Evolutionary conservation across 2,888 invertebrate genomes (phyloP).

Genomic region (Pherbina coryleti): DNA sequence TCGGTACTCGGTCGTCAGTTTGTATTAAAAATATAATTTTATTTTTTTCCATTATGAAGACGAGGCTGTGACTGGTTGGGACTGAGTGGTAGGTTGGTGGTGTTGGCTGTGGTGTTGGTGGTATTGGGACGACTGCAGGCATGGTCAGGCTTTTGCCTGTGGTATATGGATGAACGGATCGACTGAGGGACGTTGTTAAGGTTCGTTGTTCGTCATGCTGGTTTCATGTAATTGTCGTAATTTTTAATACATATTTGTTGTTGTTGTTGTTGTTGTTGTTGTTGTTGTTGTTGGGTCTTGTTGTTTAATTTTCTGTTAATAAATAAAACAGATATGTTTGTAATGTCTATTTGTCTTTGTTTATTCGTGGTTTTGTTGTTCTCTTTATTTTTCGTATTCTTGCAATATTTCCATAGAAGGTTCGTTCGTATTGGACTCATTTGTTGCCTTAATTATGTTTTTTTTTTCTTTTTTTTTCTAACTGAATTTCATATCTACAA

Average conservation of each 20-base stretch:
- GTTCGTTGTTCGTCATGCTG: slow-evolving; percentile 51
- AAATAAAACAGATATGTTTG: slow-evolving; percentile 31
- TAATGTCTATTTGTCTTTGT: slow-evolving; percentile 1
- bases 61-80: neutral
- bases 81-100: neutral
- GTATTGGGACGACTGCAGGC: too few relatives aligned
- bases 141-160: too few relatives aligned
- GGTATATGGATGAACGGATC: neutral
- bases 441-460: neutral
- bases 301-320: slow-evolving; percentile 24
- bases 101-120: too few relatives aligned
- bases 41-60: slow-evolving; percentile 9
- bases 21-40: neutral
- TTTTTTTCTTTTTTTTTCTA: neutral
- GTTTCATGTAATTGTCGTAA: slow-evolving; percentile 41
- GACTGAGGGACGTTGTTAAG: slow-evolving; percentile 7
- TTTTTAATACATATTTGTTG: slow-evolving; percentile 20
- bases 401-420: neutral
- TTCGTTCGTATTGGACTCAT: neutral
- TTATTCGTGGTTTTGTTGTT: slow-evolving; percentile 11
- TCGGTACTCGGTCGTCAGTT: neutral
- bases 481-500: neutral
- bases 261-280: slow-evolving; percentile 4
- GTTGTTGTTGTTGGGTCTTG: slow-evolving; percentile 1
- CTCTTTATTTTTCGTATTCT: neutral